Evolutionary conservation across 2,797 vertebrate species (phyloP).

Genomic region (Scomberomorus guttatus): DNA sequence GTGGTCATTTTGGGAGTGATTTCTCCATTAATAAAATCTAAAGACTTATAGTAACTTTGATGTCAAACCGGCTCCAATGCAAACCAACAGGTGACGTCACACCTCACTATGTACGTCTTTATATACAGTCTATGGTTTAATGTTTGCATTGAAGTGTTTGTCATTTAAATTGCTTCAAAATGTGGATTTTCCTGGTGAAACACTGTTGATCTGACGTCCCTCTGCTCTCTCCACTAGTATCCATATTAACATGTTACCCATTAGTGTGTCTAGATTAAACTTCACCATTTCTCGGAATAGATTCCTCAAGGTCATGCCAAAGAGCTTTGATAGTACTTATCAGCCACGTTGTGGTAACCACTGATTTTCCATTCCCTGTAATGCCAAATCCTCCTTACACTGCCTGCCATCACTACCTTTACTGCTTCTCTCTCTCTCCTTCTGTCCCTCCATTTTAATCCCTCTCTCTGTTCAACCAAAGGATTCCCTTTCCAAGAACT

Average conservation of each 20-base stretch:
- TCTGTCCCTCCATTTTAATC: slow-evolving; percentile 48
- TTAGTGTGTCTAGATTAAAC: slow-evolving; percentile 44
- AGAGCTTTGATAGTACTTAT: slow-evolving; percentile 35
- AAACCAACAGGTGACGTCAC: too few species aligned
- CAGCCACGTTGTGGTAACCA: slow-evolving; percentile 31
- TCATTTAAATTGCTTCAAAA: too few species aligned
- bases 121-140: too few species aligned
- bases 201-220: not conserved
- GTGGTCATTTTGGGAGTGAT: too few species aligned
- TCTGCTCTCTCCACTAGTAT: not conserved
- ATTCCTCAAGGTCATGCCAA: slow-evolving; percentile 18
- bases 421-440: not conserved
- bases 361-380: slow-evolving; percentile 61
- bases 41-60: too few species aligned
- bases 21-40: too few species aligned
- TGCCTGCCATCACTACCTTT: slow-evolving; percentile 33
- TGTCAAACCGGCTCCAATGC: too few species aligned
- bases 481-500: slow-evolving; percentile 49
- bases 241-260: not conserved
- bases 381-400: slow-evolving; percentile 72
- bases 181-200: too few species aligned
- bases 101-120: too few species aligned
- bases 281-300: slow-evolving; percentile 30
- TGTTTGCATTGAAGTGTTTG: too few species aligned
- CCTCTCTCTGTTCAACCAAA: slow-evolving; percentile 27